Percentiles rank a stretch among this genome's conserved stretches.
Evolutionary conservation across 1,140 invertebrate species (phyloP).

Genomic region (Pseudomyrmex gracilis): DNA sequence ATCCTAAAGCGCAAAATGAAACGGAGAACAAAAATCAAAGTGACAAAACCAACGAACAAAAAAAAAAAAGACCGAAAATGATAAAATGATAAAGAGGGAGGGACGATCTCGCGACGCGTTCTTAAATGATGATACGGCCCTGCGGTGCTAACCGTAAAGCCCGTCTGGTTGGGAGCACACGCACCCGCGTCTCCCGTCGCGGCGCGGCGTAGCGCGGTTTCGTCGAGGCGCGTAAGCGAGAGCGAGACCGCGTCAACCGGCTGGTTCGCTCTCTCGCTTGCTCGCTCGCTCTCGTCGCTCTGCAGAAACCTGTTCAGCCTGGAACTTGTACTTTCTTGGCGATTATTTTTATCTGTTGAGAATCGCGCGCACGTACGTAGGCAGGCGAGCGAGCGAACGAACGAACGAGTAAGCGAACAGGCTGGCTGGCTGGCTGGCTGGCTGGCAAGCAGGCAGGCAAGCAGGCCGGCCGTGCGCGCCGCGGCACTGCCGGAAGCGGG

Average conservation of each 20-base stretch:
- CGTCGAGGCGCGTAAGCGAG: conserved; percentile 56
- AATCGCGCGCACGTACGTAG: conserved; percentile 45
- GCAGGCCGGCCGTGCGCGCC: conserved; percentile 18
- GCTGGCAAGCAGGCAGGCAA: conserved; percentile 3
- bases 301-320: conserved; percentile 83
- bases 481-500: conserved; percentile 41
- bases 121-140: conserved; percentile 70
- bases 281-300: conserved; percentile 55
- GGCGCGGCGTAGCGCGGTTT: not conserved
- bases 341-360: conserved; percentile 78
- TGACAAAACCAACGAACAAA: too few relatives aligned
- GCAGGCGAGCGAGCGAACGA: not conserved
- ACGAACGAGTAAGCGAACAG: not conserved
- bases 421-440: not conserved
- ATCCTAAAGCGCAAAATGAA: too few relatives aligned
- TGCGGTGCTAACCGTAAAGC: conserved; percentile 78
- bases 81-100: not conserved
- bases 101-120: not conserved
- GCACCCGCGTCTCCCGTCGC: conserved; percentile 79
- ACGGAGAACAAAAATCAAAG: too few relatives aligned
- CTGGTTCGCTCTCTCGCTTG: conserved; percentile 54
- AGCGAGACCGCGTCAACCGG: conserved; percentile 47
- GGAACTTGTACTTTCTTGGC: conserved; percentile 81
- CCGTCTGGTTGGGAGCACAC: conserved; percentile 81
- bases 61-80: too few relatives aligned